Evolutionary conservation across 1,140 invertebrate species (phyloP), one percentile per base, ranked within the genome.

Genomic region (Zaprionus tsacasi): DNA sequence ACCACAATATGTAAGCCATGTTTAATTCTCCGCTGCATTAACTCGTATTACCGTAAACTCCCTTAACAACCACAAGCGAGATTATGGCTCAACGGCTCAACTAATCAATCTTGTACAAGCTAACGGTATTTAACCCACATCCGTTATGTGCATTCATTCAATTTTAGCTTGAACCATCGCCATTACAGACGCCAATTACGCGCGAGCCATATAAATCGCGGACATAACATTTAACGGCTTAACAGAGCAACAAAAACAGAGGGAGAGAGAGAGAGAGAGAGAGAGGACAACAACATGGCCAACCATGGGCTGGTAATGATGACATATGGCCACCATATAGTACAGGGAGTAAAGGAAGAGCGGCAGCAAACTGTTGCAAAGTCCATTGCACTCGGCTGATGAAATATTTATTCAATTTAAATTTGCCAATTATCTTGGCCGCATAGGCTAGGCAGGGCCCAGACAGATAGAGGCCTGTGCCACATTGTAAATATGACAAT

Each of bases 391-490:
- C 83, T 88, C 78, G 21, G 21, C 21, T 76, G 77, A 89, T 88
- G 59, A 82, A 88, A 88, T 76, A 88, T 88, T 76, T 88, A 88
- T 81, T 89, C 83, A 89, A 89, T 88, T 88, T 88, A 88, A 88
- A 83, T 88, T 88, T 83, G 80, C 77, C 83, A 89, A 88, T 88
- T 88, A 88, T 88, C 80, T 88, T 80, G 73, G 61, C 43, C 69
- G 38, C 45, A 8, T 48, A 50, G 8, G 21, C 43, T 48, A 50
- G 8, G 21, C 43, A 58, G 70, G 30, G 69, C 27, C 27, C 27
- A 30, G 27, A 25, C 10, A 35, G 33, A 35, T 7, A 6, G 33
- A 30, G 27, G 3, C 27, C 27, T 30, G 6, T 30, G 27, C 61
- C 59, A 67, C 67, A 76, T 60, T 73, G 64, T 76, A 78, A 76